phyloP scores from a whole-genome alignment of 2,113 vertebrate species.

The Dipodomys stephensi region DNA sequence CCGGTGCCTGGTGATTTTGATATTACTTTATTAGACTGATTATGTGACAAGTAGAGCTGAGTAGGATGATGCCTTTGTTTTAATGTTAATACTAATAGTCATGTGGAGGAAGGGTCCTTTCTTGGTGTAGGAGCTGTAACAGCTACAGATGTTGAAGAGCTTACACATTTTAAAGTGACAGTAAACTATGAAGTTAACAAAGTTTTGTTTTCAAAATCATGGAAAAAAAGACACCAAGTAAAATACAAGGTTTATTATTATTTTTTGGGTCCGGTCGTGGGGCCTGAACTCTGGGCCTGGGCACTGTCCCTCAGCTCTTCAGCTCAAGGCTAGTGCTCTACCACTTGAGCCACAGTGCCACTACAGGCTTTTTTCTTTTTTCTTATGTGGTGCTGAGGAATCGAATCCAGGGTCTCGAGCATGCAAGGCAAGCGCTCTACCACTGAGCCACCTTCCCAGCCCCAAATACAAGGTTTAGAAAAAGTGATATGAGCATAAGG shows the following conservation, averaged over 20 bases:
- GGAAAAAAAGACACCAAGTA: background rate
- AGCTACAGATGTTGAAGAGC: background rate
- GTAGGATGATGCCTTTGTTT: constrained; percentile 42
- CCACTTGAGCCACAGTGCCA: too few relatives aligned
- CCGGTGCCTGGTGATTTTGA: too few relatives aligned
- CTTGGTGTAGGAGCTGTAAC: constrained; percentile 16
- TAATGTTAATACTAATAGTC: background rate
- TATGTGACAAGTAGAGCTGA: background rate
- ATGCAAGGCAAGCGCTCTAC: too few relatives aligned
- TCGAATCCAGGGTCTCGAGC: too few relatives aligned
- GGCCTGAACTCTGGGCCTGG: too few relatives aligned
- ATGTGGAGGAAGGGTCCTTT: background rate
- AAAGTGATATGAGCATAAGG: constrained; percentile 7
- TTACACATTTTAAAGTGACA: constrained; percentile 33
- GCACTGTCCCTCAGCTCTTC: too few relatives aligned
- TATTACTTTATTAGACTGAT: background rate
- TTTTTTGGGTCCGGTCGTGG: too few relatives aligned
- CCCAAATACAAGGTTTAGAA: constrained; percentile 4
- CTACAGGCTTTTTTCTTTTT: too few relatives aligned
- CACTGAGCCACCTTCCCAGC: too few relatives aligned
- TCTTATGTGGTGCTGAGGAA: too few relatives aligned
- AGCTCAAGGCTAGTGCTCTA: too few relatives aligned
- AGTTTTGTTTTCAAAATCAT: constrained; percentile 30
- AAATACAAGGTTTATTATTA: background rate
- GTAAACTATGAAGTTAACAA: constrained; percentile 27